Evolutionary conservation across 1,140 invertebrate genomes (phyloP).

Genomic region (Reticulitermes speratus): DNA sequence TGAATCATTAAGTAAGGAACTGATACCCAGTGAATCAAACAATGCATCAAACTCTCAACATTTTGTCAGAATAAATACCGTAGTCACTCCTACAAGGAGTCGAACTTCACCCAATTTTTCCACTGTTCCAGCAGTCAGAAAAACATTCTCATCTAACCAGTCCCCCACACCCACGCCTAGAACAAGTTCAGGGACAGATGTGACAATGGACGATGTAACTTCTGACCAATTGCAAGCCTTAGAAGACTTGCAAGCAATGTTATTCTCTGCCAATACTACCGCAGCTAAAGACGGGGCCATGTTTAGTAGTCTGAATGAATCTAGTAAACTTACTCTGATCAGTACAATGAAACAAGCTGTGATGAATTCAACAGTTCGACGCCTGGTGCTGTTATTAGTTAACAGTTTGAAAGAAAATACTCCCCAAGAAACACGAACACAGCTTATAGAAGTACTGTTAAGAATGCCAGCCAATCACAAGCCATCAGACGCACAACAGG

Average conservation of each 20-base stretch:
- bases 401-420: slow-evolving; percentile 65
- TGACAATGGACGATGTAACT: background rate
- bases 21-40: too few species aligned
- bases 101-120: background rate
- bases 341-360: slow-evolving; percentile 78
- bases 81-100: background rate
- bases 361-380: slow-evolving; percentile 69
- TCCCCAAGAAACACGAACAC: slow-evolving; percentile 60
- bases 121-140: background rate
- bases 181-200: background rate
- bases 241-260: slow-evolving; percentile 6
- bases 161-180: background rate
- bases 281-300: slow-evolving; percentile 58
- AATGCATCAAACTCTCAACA: background rate
- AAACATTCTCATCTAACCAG: background rate
- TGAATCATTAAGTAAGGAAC: too few species aligned
- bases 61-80: background rate
- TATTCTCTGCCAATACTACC: background rate
- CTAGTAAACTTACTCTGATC: slow-evolving; percentile 70
- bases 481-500: background rate
- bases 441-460: slow-evolving; percentile 65
- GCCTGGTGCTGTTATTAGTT: slow-evolving; percentile 71
- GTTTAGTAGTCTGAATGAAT: slow-evolving; percentile 70
- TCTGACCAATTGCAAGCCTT: background rate
- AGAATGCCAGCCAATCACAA: slow-evolving; percentile 49